phyloP scores from a whole-genome alignment of 2,888 invertebrate species.

The Microchrysa polita region DNA sequence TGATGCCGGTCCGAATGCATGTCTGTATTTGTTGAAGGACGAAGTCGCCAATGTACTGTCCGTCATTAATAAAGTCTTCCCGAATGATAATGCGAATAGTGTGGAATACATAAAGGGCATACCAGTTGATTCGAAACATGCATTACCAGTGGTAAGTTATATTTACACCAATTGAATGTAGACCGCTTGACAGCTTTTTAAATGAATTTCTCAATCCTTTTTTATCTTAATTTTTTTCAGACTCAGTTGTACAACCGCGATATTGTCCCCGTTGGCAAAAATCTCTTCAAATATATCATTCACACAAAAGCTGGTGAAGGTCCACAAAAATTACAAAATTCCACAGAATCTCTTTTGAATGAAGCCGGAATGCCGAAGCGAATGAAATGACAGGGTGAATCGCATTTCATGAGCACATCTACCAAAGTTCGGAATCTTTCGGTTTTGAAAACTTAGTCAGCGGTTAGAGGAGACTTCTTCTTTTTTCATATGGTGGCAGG shows the following conservation, averaged over 20 bases:
- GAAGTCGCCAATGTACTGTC: constrained; percentile 76
- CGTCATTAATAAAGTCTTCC: constrained; percentile 78
- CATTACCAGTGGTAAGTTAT: constrained; percentile 20
- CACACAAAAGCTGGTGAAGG: constrained; percentile 85
- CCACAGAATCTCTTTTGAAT: constrained; percentile 66
- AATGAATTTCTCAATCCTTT: no score
- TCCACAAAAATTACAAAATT: constrained; percentile 67
- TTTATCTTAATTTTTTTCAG: constrained; percentile 47
- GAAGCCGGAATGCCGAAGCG: constrained; percentile 64
- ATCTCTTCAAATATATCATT: constrained; percentile 82
- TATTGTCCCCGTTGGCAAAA: constrained; percentile 56
- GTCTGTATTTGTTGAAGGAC: constrained; percentile 82
- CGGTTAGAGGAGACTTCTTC: no score
- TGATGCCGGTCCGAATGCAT: constrained; percentile 98
- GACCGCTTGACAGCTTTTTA: no score
- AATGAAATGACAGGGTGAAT: background rate
- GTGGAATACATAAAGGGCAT: constrained; percentile 70
- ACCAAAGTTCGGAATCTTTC: no score
- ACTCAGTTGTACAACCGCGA: constrained; percentile 32
- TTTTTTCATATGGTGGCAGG: no score
- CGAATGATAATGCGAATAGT: constrained; percentile 65
- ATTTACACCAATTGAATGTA: no score
- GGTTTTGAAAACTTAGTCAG: no score
- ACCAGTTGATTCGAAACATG: constrained; percentile 57
- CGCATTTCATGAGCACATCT: no score